Evolutionary conservation across 2,113 vertebrate species (phyloP).

Genomic region (Mormoops blainvillei): DNA sequence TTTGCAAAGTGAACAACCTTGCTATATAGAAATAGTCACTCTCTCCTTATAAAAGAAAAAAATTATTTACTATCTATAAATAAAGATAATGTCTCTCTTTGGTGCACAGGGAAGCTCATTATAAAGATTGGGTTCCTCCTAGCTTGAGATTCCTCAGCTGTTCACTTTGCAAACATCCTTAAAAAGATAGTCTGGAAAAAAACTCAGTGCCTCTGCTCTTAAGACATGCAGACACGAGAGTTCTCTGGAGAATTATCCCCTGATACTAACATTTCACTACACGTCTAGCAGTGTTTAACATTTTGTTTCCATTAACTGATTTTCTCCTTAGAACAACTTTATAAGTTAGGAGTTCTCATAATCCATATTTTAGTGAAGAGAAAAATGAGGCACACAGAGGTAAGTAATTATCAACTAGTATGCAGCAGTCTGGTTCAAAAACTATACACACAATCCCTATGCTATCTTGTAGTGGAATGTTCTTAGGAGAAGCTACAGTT

Average conservation of each 20-base stretch:
- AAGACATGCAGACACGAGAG: not conserved
- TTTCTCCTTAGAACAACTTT: not conserved
- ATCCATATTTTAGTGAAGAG: not conserved
- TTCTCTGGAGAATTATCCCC: not conserved
- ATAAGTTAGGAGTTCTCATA: not conserved
- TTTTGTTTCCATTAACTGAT: not conserved
- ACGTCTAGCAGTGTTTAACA: not conserved
- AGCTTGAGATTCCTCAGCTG: not conserved
- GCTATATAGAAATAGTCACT: not conserved
- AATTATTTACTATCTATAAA: not conserved
- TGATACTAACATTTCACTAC: not conserved
- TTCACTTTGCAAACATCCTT: not conserved
- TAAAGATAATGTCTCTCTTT: not conserved
- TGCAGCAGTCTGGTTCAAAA: not conserved
- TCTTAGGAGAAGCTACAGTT: not conserved
- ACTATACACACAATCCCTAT: not conserved
- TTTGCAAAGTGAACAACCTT: not conserved
- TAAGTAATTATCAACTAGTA: not conserved
- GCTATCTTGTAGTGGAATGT: not conserved
- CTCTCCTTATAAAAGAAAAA: not conserved
- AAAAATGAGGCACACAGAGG: not conserved
- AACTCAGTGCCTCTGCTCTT: not conserved
- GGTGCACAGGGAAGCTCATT: not conserved
- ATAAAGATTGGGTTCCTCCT: not conserved
- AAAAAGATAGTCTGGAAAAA: not conserved